phyloP scores from a whole-genome alignment of 2,113 vertebrate genomes.

The Noturus placidus region DNA sequence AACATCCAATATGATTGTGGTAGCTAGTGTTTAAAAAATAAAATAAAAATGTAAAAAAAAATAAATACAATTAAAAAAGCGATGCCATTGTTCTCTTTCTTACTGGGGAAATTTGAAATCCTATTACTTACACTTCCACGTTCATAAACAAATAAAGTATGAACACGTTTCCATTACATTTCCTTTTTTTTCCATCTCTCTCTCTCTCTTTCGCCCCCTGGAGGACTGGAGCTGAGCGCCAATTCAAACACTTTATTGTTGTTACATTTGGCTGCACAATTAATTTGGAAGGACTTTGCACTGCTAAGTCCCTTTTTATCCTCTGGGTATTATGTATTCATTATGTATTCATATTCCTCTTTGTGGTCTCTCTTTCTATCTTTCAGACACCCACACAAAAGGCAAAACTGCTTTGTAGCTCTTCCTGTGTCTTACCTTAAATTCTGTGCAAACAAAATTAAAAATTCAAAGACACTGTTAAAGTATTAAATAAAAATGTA shows the following conservation, averaged over 20 bases:
- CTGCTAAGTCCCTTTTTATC: slow-evolving; percentile 64
- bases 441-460: slow-evolving; percentile 11
- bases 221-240: slow-evolving; percentile 43
- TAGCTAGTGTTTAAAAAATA: no score
- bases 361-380: slow-evolving; percentile 12
- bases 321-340: slow-evolving; percentile 49
- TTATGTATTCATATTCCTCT: slow-evolving; percentile 37
- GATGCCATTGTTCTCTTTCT: not conserved
- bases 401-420: slow-evolving; percentile 20
- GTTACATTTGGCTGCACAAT: slow-evolving; percentile 65
- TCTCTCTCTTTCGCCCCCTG: slow-evolving; percentile 18
- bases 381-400: slow-evolving; percentile 39
- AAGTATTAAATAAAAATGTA: not conserved
- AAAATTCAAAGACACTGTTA: not conserved
- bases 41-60: no score
- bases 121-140: not conserved
- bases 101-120: not conserved
- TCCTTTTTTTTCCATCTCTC: not conserved
- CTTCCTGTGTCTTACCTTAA: slow-evolving; percentile 12
- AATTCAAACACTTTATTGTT: slow-evolving; percentile 48
- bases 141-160: not conserved
- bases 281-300: slow-evolving; percentile 68
- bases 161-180: not conserved
- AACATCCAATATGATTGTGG: no score
- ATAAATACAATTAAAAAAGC: no score